Evolutionary conservation across 1,140 invertebrate genomes (phyloP).

Genomic region (Halesus radiatus): DNA sequence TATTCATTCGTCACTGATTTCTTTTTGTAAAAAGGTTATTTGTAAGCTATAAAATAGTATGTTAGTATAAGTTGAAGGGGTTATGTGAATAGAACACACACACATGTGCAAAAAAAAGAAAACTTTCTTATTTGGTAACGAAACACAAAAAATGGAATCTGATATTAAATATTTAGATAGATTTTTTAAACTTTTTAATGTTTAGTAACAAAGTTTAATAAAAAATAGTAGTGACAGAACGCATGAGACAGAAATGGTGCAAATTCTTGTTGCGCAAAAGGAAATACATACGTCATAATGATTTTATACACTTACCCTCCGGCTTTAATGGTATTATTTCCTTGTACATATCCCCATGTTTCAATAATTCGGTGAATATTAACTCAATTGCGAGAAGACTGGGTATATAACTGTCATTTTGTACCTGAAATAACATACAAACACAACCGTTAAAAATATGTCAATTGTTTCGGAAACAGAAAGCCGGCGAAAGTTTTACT

Average conservation of each 20-base stretch:
- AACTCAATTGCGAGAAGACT: constrained; percentile 77
- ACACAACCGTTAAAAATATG: constrained; percentile 18
- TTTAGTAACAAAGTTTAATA: too few species aligned
- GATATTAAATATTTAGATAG: too few species aligned
- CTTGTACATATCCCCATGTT: constrained; percentile 73
- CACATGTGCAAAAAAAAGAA: background rate
- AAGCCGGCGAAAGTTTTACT: constrained; percentile 60
- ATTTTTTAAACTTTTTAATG: too few species aligned
- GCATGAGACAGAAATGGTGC: too few species aligned
- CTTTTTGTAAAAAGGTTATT: too few species aligned
- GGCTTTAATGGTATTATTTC: constrained; percentile 72
- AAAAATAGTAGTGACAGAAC: too few species aligned
- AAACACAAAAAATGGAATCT: too few species aligned
- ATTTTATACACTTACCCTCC: constrained; percentile 53
- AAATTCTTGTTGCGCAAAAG: too few species aligned
- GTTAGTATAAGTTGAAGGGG: background rate
- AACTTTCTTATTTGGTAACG: too few species aligned
- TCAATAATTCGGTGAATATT: constrained; percentile 77
- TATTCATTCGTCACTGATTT: too few species aligned
- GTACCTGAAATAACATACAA: constrained; percentile 64
- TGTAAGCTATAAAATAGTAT: too few species aligned
- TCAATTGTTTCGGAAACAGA: constrained; percentile 15
- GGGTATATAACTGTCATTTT: constrained; percentile 68
- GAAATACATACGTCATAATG: constrained; percentile 7
- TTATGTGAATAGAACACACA: background rate